Conservation (phyloP, 2,797 vertebrate genomes). For the Smutsia temminckii region DNA sequence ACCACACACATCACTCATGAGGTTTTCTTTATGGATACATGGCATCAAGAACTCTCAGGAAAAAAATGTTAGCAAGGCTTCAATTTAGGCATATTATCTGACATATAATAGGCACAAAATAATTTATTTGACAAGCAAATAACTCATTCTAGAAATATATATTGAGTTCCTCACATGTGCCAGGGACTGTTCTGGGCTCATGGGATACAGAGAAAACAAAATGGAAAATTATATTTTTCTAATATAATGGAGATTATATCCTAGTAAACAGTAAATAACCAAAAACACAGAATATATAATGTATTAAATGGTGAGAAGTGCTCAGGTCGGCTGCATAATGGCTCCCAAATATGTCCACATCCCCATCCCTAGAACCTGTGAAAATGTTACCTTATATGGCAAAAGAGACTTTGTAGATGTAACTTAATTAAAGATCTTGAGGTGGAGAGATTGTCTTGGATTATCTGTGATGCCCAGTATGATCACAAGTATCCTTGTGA, state of each 20-base stretch:
- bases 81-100: background rate
- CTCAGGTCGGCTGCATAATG: background rate
- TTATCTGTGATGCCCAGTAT: background rate
- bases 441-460: background rate
- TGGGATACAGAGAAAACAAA: conserved; percentile 5
- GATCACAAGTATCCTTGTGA: background rate
- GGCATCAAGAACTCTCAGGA: background rate
- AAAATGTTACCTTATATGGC: background rate
- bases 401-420: background rate
- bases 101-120: background rate
- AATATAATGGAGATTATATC: background rate
- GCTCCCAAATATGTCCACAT: background rate
- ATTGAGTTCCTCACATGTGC: background rate
- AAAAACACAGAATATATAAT: background rate
- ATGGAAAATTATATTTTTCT: background rate
- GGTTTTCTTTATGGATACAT: background rate
- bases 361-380: background rate
- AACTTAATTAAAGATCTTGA: background rate
- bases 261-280: background rate
- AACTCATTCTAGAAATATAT: background rate
- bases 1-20: background rate
- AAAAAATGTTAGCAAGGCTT: background rate
- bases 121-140: background rate
- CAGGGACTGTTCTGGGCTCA: background rate
- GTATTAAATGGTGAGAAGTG: background rate